These are phyloP conservation scores for Acleris sparsana DNA, from an alignment of 2,888 invertebrate species.

Conservation along the genomic window DNA sequence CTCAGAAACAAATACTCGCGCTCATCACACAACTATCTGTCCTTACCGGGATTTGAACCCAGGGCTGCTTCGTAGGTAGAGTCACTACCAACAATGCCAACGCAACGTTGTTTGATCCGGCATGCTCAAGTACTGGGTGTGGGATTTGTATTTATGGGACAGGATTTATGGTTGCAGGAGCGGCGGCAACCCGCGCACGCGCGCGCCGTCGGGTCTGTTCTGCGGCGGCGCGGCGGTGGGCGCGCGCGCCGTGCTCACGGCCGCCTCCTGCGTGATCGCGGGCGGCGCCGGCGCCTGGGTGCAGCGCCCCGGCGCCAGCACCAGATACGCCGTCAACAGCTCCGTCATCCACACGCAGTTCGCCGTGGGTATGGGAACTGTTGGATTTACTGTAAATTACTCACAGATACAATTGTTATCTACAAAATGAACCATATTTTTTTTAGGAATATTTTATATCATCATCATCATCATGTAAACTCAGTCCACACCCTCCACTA, in stretches of 20 bases:
- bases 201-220: not conserved
- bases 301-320: not conserved
- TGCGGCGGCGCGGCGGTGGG: not conserved
- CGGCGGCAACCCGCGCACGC: slow-evolving; percentile 2
- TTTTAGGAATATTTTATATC: not conserved
- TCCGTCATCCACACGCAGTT: not conserved
- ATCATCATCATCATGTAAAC: not conserved
- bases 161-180: not conserved
- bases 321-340: not conserved
- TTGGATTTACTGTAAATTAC: not conserved
- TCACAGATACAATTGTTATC: not conserved
- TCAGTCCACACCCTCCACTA: too few relatives aligned
- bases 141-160: too few relatives aligned
- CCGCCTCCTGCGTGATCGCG: not conserved
- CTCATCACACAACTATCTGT: too few relatives aligned
- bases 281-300: not conserved
- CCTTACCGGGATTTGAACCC: too few relatives aligned
- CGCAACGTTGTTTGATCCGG: too few relatives aligned
- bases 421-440: not conserved
- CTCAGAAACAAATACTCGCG: too few relatives aligned
- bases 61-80: too few relatives aligned
- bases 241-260: not conserved
- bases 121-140: too few relatives aligned
- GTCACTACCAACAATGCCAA: too few relatives aligned
- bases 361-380: not conserved